Evolutionary conservation across 2,888 invertebrate genomes (phyloP).

Genomic region (Athrips mouffetella): DNA sequence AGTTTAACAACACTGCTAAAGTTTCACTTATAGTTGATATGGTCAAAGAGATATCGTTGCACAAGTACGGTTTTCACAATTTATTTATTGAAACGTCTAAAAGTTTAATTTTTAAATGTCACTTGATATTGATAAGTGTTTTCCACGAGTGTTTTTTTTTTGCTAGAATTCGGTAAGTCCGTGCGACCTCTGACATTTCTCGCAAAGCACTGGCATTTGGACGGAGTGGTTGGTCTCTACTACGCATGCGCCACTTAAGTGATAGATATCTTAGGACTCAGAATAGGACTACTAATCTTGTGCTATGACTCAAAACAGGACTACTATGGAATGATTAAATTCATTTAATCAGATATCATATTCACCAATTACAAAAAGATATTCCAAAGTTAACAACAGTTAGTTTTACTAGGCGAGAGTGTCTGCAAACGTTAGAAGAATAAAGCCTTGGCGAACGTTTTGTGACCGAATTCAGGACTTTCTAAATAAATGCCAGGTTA

Average conservation of each 20-base stretch:
- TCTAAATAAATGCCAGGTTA: too few relatives aligned
- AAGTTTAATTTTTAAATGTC: too few relatives aligned
- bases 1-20: neutral
- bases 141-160: neutral
- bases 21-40: neutral
- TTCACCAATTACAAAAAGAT: neutral
- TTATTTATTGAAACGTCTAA: too few relatives aligned
- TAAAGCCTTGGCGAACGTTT: too few relatives aligned
- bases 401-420: too few relatives aligned
- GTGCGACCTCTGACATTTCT: neutral
- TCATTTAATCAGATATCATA: neutral
- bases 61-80: too few relatives aligned
- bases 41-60: neutral
- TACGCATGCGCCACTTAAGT: constrained; percentile 5
- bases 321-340: neutral
- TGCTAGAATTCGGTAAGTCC: neutral
- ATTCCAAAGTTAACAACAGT: too few relatives aligned
- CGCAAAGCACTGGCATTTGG: neutral
- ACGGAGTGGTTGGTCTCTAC: neutral
- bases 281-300: constrained; percentile 8
- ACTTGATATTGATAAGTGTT: too few relatives aligned
- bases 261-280: neutral
- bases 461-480: too few relatives aligned
- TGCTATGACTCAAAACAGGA: neutral
- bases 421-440: too few relatives aligned